Conservation (phyloP, 2,797 vertebrate species). For the Lagocephalus sceleratus region DNA sequence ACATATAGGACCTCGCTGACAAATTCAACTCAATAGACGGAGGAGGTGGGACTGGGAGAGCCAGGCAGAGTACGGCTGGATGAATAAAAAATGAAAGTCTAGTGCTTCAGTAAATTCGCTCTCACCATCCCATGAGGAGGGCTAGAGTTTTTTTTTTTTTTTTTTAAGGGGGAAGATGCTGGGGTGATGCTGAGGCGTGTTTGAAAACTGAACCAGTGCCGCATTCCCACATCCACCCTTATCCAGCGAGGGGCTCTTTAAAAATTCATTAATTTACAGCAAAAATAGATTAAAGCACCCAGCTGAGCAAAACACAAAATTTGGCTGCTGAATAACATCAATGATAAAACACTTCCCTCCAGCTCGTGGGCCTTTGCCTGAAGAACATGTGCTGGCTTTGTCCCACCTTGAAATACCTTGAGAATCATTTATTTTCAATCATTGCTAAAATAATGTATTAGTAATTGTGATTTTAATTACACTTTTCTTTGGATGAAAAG, state of each 20-base stretch:
- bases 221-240: constrained; percentile 74
- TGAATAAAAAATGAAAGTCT: constrained; percentile 80
- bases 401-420: constrained; percentile 70
- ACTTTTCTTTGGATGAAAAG: constrained; percentile 48
- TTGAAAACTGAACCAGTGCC: constrained; percentile 70
- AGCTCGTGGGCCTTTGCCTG: constrained; percentile 61
- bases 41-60: constrained; percentile 48
- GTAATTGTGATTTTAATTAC: constrained; percentile 74
- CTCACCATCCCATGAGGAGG: constrained; percentile 67
- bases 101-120: constrained; percentile 70
- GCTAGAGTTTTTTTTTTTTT: constrained; percentile 4
- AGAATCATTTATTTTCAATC: constrained; percentile 66
- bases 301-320: constrained; percentile 81
- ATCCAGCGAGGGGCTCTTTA: constrained; percentile 78
- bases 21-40: constrained; percentile 54
- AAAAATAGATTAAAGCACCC: constrained; percentile 84
- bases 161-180: constrained; percentile 17
- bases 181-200: constrained; percentile 55
- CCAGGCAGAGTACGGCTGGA: constrained; percentile 66
- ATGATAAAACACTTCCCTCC: constrained; percentile 75
- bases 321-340: constrained; percentile 83
- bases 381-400: constrained; percentile 60
- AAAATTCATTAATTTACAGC: constrained; percentile 87
- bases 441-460: constrained; percentile 65
- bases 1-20: constrained; percentile 44